Evolutionary conservation across 2,113 vertebrate genomes (phyloP).

Genomic region (Maccullochella peelii): DNA sequence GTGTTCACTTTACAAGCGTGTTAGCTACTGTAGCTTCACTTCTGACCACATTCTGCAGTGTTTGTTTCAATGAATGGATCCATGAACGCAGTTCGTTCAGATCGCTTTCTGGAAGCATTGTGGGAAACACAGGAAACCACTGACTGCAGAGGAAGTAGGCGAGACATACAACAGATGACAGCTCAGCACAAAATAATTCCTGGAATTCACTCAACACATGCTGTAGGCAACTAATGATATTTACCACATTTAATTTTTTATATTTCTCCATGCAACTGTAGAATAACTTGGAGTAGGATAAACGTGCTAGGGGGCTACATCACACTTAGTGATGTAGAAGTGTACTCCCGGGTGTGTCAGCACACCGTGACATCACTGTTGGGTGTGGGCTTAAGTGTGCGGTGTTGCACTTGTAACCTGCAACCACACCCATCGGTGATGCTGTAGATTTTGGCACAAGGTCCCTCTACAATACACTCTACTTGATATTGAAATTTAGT

Average conservation of each 20-base stretch:
- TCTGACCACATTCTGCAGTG: not conserved
- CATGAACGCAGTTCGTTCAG: not conserved
- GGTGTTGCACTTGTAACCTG: too few relatives aligned
- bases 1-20: not conserved
- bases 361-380: too few relatives aligned
- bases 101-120: not conserved
- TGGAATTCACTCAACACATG: not conserved
- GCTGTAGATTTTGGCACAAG: too few relatives aligned
- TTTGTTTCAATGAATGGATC: not conserved
- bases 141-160: not conserved
- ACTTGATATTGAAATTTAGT: too few relatives aligned
- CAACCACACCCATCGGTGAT: too few relatives aligned
- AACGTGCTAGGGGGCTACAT: not conserved
- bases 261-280: not conserved
- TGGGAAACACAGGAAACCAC: slow-evolving; percentile 5
- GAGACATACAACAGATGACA: not conserved
- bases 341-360: too few relatives aligned
- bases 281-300: not conserved
- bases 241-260: not conserved
- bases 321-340: too few relatives aligned
- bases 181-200: not conserved
- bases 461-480: not conserved
- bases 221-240: not conserved
- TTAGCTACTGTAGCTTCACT: not conserved
- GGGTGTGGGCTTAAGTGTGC: too few relatives aligned